A percentile compares a stretch with the other conserved stretches of the same genome.
Evolutionary conservation across 2,113 vertebrate species (phyloP).

Genomic region (Pogona vitticeps): DNA sequence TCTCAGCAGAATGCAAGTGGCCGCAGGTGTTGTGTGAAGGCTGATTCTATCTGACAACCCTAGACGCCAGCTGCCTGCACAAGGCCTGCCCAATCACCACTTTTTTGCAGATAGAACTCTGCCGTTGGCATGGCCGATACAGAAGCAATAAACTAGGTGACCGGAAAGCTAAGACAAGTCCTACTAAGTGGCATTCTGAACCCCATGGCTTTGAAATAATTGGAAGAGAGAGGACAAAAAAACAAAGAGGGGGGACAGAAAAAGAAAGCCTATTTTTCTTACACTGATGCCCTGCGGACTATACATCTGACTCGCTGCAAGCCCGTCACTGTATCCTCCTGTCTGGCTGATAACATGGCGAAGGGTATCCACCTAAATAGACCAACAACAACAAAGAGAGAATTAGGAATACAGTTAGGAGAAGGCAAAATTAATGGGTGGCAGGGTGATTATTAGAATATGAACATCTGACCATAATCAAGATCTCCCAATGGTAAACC

Average conservation of each 20-base stretch:
- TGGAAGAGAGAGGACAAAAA: slow-evolving; percentile 75
- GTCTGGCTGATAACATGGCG: slow-evolving; percentile 99
- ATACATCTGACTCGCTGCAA: slow-evolving; percentile 99
- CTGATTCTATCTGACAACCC: slow-evolving; percentile 88
- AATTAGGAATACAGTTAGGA: slow-evolving; percentile 64
- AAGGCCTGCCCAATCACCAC: slow-evolving; percentile 70
- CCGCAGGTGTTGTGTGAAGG: slow-evolving; percentile 85
- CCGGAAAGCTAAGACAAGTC: slow-evolving; percentile 83
- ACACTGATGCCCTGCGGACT: slow-evolving; percentile 99
- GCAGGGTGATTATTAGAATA: slow-evolving; percentile 1
- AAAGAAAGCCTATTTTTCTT: slow-evolving; percentile 79
- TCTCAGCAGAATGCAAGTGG: slow-evolving; percentile 72
- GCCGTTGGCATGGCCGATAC: slow-evolving; percentile 81
- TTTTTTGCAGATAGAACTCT: slow-evolving; percentile 66
- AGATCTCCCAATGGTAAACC: neutral
- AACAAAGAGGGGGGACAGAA: slow-evolving; percentile 4
- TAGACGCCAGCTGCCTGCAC: slow-evolving; percentile 79
- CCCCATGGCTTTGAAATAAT: slow-evolving; percentile 94
- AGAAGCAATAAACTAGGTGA: slow-evolving; percentile 86
- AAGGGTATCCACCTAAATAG: slow-evolving; percentile 99
- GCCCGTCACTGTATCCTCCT: slow-evolving; percentile 99
- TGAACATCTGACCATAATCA: neutral
- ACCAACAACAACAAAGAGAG: slow-evolving; percentile 76
- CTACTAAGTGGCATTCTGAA: slow-evolving; percentile 87
- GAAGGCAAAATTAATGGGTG: slow-evolving; percentile 48